phyloP scores from a whole-genome alignment of 2,888 invertebrate species.

The Ormyrus pomaceus region DNA sequence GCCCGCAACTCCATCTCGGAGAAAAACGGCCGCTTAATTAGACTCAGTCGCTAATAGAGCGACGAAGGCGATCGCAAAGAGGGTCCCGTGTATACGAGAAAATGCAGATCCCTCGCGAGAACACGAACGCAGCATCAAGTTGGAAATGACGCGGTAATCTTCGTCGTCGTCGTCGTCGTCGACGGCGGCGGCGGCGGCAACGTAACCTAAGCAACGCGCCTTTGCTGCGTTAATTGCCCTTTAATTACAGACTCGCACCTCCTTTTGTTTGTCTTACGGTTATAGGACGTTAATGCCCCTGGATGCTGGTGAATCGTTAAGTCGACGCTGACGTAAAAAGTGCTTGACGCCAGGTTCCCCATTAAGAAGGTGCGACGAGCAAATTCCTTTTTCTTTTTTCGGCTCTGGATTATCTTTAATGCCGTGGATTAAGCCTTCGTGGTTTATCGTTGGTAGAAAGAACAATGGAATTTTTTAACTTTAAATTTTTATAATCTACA shows the following conservation, averaged over 20 bases:
- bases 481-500: too few species aligned
- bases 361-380: neutral
- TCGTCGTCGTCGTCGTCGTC: conserved; percentile 18
- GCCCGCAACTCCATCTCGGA: too few species aligned
- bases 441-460: conserved; percentile 1
- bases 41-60: neutral
- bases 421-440: neutral
- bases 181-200: conserved; percentile 6
- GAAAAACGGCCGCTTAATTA: neutral
- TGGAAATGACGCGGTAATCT: conserved; percentile 52
- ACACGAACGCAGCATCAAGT: conserved; percentile 10
- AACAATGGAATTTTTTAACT: neutral
- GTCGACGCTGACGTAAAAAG: conserved; percentile 20
- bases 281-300: conserved; percentile 37
- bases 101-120: conserved; percentile 22
- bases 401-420: too few species aligned
- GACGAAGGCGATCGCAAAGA: neutral
- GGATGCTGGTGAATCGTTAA: conserved; percentile 23
- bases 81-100: neutral
- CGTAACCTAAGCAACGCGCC: conserved; percentile 25
- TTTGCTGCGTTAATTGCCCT: conserved; percentile 49
- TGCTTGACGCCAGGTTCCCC: neutral
- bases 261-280: conserved; percentile 48
- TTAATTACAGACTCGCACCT: conserved; percentile 46
- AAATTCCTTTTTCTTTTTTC: conserved; percentile 5